phyloP scores from a whole-genome alignment of 2,797 vertebrate genomes.

The Threskiornis aethiopicus region DNA sequence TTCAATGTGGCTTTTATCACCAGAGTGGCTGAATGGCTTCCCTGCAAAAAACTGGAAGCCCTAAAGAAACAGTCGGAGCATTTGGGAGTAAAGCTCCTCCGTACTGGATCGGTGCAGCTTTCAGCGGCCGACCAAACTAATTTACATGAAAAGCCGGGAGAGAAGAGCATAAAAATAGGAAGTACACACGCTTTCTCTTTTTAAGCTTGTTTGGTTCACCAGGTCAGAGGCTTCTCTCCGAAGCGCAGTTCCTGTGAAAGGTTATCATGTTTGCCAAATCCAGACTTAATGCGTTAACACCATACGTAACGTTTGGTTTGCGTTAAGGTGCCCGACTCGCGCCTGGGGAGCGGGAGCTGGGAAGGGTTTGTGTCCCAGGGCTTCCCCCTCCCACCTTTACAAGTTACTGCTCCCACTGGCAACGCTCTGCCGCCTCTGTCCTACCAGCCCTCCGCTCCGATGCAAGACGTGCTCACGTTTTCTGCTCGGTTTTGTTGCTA shows the following conservation, averaged over 20 bases:
- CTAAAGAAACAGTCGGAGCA: not conserved
- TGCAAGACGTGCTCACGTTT: not conserved
- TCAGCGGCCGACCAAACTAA: not conserved
- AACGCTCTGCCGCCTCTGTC: not conserved
- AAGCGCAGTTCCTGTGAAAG: not conserved
- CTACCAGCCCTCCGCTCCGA: not conserved
- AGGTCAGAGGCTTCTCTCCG: not conserved
- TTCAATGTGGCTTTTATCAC: not conserved
- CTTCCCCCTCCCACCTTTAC: not conserved
- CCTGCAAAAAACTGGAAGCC: too few relatives aligned
- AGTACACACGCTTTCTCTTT: too few relatives aligned
- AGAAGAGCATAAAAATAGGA: not conserved
- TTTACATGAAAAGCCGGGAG: not conserved
- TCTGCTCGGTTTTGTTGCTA: not conserved
- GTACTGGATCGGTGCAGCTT: not conserved
- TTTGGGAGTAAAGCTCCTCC: not conserved
- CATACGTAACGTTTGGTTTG: fast-evolving
- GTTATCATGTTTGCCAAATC: not conserved
- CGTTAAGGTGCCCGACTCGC: fast-evolving
- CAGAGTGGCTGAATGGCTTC: not conserved
- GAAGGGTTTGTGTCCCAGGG: too few relatives aligned
- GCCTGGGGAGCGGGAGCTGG: not conserved
- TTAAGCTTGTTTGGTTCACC: not conserved
- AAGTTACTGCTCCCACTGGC: not conserved
- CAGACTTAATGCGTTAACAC: not conserved